Evolutionary conservation across 2,888 invertebrate genomes (phyloP), one percentile per base, ranked within the genome.

Genomic region (Cartodere bifasciata): DNA sequence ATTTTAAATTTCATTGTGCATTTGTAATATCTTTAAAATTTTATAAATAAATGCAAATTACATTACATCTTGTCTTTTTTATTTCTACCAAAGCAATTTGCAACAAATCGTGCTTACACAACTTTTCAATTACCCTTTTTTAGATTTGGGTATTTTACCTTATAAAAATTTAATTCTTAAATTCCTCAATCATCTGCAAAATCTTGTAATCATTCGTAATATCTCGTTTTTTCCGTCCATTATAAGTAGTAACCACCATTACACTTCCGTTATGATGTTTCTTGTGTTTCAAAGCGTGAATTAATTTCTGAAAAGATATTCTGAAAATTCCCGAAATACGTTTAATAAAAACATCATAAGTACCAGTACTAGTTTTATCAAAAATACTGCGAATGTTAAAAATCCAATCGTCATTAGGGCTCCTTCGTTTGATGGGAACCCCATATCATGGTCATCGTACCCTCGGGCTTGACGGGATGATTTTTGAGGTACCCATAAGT

Each of bases 361-460:
- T 66, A 85, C 85, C 70, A 84, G 64, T 17, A 86, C 80, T 17
- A 86, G 63, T 61, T 85, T 84, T 29, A 87, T 78, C 32, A 86
- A 68, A 50, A 83, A 86, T 4, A 85, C 84, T 0, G 85, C 84
- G 56, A 86, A 85, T 1, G 85, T 84, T 6, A 87, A 64, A 54
- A 86, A 85, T 13, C 83, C 81, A 41, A 87, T 81, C 20, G 82
- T 79, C 71, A 86, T 75, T 29, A 87, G 62, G 0, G 86, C 76
- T 25, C 81, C 77, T 60, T 85, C 85, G 3, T 79, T 67, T 0
- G 85, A 82, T 7, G 85, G 84, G 54, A 85, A 82, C 41, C 80
- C 76, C 44, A 83, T 64, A 42, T 69, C 70, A 2, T 72, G 67
- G 3, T 53, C 48, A 24, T 52, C 49, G 22, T 52, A 45, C 12